Evolutionary conservation across 2,797 vertebrate genomes (phyloP), one percentile per base, ranked within the genome.

Genomic region (Pteronotus mesoamericanus): DNA sequence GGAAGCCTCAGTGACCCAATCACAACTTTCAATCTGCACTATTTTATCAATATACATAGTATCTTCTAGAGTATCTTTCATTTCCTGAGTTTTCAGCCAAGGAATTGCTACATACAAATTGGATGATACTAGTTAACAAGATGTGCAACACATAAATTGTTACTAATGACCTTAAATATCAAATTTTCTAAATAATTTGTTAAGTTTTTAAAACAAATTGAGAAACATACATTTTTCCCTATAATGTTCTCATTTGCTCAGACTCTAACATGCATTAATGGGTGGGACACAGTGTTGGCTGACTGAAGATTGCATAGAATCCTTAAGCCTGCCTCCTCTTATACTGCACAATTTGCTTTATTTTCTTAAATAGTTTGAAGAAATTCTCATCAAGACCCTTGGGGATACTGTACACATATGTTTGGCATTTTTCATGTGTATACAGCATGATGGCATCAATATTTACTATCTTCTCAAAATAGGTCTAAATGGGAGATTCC

Each of bases 341-440:
- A 3, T 46, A 51, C 24, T 86, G 2, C 24, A 86, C 0, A 80
- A 2, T 90, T 92, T 94, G 57, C 66, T 93, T 95, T 78, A 75
- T 92, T 92, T 94, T 80, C 34, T 79, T 89, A 26, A 83, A 44
- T 55, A 86, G 64, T 93, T 94, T 21, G 11, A 26, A 46, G 5
- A 5, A 84, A 71, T 6, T 77, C 71, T 95, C 37, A 44, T 42
- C 16, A 79, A n/a, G 7, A 89, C 44, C 37, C 42, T 78, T 71
- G 1, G 46, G 90, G 57, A 92, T 91, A 34, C 18, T 37, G 79
- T 80, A 72, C 92, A 93, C 92, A 96, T 84, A 90, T 95, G 78
- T 91, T 97, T 97, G 92, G 94, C 86, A 69, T 86, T 95, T 96
- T 91, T 86, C 75, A 89, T 91, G 32, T 69, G 64, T 66, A 72